Conservation (phyloP, 2,797 vertebrate genomes). For the Ibycter americanus region DNA sequence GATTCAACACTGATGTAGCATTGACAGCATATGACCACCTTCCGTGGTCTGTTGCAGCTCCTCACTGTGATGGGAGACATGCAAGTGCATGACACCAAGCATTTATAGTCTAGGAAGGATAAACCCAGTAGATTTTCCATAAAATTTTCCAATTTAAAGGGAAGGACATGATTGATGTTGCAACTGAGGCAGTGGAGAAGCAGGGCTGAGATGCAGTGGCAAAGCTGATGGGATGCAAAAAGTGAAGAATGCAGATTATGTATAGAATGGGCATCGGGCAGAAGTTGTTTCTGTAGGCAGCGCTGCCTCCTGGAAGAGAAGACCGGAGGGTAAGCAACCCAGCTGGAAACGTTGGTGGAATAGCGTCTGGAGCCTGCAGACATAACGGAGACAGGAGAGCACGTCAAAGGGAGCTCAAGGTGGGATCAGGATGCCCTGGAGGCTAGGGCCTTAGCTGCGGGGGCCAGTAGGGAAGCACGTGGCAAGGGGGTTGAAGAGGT, state of each 20-base stretch:
- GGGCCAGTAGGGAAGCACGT: background rate
- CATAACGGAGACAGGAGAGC: background rate
- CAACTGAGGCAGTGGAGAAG: background rate
- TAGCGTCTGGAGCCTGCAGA: background rate
- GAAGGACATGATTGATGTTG: background rate
- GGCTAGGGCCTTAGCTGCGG: background rate
- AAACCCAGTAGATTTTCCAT: background rate
- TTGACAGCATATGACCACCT: background rate
- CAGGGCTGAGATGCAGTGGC: background rate
- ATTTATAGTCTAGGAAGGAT: background rate
- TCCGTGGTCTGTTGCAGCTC: background rate
- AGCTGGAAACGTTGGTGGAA: background rate
- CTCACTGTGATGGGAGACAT: rapidly evolving
- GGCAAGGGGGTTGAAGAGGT: background rate
- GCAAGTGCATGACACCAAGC: background rate
- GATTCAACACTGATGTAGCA: background rate
- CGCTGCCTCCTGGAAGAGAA: background rate
- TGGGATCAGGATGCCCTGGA: background rate
- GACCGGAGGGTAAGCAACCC: background rate
- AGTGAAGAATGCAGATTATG: background rate
- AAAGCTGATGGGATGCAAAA: background rate
- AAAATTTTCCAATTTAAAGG: background rate
- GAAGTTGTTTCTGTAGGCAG: background rate
- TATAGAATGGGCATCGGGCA: background rate
- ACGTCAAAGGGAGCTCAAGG: background rate